Base-by-base conservation (phyloP, 2,888 invertebrate species). In the Eubasilissa splendida region DNA sequence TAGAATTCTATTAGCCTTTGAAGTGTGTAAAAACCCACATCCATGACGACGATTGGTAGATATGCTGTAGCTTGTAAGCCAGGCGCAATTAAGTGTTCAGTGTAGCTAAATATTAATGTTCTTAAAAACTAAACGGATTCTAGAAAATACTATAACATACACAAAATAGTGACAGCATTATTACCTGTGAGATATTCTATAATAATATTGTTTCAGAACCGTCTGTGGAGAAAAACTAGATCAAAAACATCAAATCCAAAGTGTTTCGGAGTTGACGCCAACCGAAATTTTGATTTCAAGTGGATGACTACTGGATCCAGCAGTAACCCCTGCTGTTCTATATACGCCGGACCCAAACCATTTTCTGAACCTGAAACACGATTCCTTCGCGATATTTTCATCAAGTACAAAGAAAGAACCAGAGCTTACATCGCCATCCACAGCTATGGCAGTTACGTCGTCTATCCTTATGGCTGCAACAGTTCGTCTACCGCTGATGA, bases 341-440 rank as follows among this genome's bases (percentile, higher is more conserved):
- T 87, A 0, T 95, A 88, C 86, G 91, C 91, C 4, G 96, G 96
- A 0, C 87, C 88, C 42, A 84, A 85, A 0, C 86, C 93, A 4
- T 93, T 94, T 87, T 94, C 95, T 0, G 95, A 95, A 86, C 88
- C 91, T 0, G 96, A 95, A 87, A 93, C 91, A 0, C 85, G 86
- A 54, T 89, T 91, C 65, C 88, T 95, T 3, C 88, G 92, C 0
- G 91, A 93, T 82, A 11, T 76, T 4, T 89, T 93, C 83, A 85
- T 89, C 1, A 87, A 90, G 1, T 86, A 92, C 52, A 87, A 90
- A 0, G 85, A 87, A 9, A 87, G 90, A 12, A 88, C 92, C 33
- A 91, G 93, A 74, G 87, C 94, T 82, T 96, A 95, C 86, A 85
- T 96, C 10, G 93, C 94, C 0, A 88, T 96, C 83, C 96, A 96